Evolutionary conservation across 2,888 invertebrate genomes (phyloP), one percentile per base, ranked within the genome.

Genomic region (Coenonympha arcania): DNA sequence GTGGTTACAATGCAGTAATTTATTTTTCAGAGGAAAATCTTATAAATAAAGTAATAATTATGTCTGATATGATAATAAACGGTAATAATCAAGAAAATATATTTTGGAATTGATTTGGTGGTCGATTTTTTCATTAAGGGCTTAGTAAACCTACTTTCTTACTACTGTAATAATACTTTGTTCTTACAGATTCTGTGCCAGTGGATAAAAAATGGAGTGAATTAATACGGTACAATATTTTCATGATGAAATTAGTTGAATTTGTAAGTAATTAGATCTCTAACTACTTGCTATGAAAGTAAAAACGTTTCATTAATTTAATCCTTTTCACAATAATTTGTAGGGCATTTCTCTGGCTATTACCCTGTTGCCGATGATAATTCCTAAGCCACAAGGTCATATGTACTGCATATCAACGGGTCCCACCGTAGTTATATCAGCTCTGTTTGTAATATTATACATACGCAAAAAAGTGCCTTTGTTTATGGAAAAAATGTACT

Each of bases 51-150:
- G 6, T 28, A 36, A 20, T 4, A 30, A 52, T 47, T 45, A 84
- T 84, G 84, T 84, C 84, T 59, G 84, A 84, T 68, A 81, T 84
- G 80, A 83, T 84, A 63, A 83, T 84, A 71, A 84, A 84, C 65
- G 84, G 84, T 82, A 71, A 65, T 44, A 46, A 45, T n/a, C n/a
- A n/a, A n/a, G n/a, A n/a, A n/a, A n/a, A n/a, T n/a, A n/a, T n/a
- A n/a, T n/a, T n/a, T n/a, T n/a, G n/a, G n/a, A n/a, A n/a, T n/a
- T n/a, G n/a, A n/a, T n/a, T n/a, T n/a, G n/a, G 11, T 26, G 3
- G 26, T 26, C 8, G 26, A 26, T 26, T 26, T 26, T 26, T 1
- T 26, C 8, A 26, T 26, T 26, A 26, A 8, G 9, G 9, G 6
- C 3, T 9, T 26, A 15, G n/a, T n/a, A n/a, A n/a, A n/a, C n/a